Evolutionary conservation across 2,888 invertebrate species (phyloP), one percentile per base, ranked within the genome.

Genomic region (Azorinus chamasolen): DNA sequence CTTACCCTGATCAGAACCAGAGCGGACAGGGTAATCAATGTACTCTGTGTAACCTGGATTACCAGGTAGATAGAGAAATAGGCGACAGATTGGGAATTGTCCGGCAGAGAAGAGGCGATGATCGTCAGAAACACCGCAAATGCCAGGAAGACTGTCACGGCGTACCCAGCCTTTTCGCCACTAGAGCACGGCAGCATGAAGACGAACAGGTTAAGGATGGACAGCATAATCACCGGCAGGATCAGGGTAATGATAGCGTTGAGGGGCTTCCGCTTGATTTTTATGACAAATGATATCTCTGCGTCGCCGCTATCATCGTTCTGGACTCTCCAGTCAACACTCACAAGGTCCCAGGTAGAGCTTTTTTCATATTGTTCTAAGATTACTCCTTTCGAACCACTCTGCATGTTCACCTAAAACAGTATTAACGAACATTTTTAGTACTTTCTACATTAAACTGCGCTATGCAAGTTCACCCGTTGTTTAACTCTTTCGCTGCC

Each of bases 91-190:
- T 75, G 75, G 0, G 80, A 76, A 37, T 69, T 70, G 32, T 64
- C 69, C 1, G 80, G 80, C 14, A 80, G 48, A 0, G 75, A 65
- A 1, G 72, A 32, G 0, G 68, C 51, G 10, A 76, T 41, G 10
- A 80, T 76, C 1, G 80, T 65, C 61, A 80, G 45, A 50, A 76
- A 73, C 8, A 76, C 76, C 12, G 72, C 80, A 18, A 80, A 63
- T 1, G 80, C 64, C 54, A 80, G 46, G 20, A 80, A 80, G 2
- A 76, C 80, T 0, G 76, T 80, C 2, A 80, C 37, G 1, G 76
- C 64, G 50, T 73, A 80, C 5, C 72, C 57, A 12, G 73, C 72
- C 25, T 70, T 69, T 25, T 80, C 80, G 0, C 75, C 80, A 20
- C 73, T 65, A 16, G 66, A 62, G 27, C 78, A 64, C 27, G 79